Base-by-base conservation (phyloP, 2,113 vertebrate species). In the Alectura lathami region DNA sequence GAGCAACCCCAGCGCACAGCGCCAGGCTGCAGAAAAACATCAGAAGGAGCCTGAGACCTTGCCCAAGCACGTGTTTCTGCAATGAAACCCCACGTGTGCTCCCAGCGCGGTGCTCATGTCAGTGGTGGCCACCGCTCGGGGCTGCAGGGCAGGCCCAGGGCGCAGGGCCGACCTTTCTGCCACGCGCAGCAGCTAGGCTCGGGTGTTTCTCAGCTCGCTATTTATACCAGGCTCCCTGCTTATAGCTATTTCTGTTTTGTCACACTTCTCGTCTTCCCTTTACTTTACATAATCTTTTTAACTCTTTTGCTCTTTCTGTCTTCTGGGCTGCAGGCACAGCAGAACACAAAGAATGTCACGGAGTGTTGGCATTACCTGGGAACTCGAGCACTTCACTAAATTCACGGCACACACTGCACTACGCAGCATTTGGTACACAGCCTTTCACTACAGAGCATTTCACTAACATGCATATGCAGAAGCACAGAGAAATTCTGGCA, bases 111-210 rank as follows among this genome's bases (percentile, higher is more conserved):
- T 24, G 8, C 36, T 51, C 1, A 0, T 6, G 13, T 7, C 40
- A 42, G 1, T 0, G 0, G 40, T 5, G 4, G 45, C 63, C 75
- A 32, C 47, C 34, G 50, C 29, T 67, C 5, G 1, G 54, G 48
- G 30, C 72, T 76, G 7, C 20, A 51, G 83, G 40, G 73, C 48
- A 27, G 32, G 9, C 32, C 34, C 14, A 14, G 45, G 38, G 63
- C 83, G 54, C 51, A 26, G 51, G 89, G 64, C 62, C 2, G 17
- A 73, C 57, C 70, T 93, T 93, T 76, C 74, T 48, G 56, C 27
- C 2, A 1, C 2, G 30, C 76, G 72, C 24, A 48, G 81, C 53
- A 87, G 67, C 51, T 38, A 40, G 24, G 69, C 56, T 89, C 14
- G 13, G 36, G 16, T 68, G 75, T 56, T 93, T 48, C 70, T 69